Evolutionary conservation across 2,113 vertebrate genomes (phyloP), one percentile per base, ranked within the genome.

Genomic region (Collichthys lucidus): DNA sequence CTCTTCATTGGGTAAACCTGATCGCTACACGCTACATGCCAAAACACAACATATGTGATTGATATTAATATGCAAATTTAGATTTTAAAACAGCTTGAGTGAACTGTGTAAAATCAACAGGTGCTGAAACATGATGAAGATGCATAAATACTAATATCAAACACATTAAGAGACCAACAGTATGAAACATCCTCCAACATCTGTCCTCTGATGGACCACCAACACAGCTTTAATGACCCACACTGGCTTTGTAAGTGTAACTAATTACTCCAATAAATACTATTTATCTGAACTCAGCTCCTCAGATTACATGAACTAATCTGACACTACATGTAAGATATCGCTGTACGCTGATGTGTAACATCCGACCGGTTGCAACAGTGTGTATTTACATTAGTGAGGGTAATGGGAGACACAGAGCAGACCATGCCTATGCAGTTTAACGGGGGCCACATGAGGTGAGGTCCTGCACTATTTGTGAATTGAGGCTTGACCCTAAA

Each of bases 371-470:
- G 47, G 31, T 68, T 67, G 62, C 35, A 40, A 52, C 17, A 24
- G 42, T 66, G 78, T 65, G 65, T 77, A 10, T 80, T 74, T 79
- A 59, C 64, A 71, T 64, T 17, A 49, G 72, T 40, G 46, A 29
- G 59, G 60, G 77, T 66, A 82, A 75, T 22, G 61, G 68, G 87
- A 86, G 86, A 79, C 80, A 55, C 74, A 88, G 72, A 78, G 63
- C 75, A 79, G 80, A 63, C 47, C 63, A 0, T 42, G 67, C 44
- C 82, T 66, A 19, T 82, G 82, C 76, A 61, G 56, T 87, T 91
- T 91, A 85, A 87, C 4, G 75, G 79, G 91, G 91, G 83, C 80
- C 86, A 89, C 82, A 67, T 79, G 92, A 92, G 92, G 91, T 88
- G 91, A 91, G 79, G 81, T 69, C 81, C 84, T 66, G 65, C 84